A percentile compares a stretch with the other conserved stretches of the same genome.
Conservation (phyloP, 2,797 vertebrate genomes). For the Geotrypetes seraphini region DNA sequence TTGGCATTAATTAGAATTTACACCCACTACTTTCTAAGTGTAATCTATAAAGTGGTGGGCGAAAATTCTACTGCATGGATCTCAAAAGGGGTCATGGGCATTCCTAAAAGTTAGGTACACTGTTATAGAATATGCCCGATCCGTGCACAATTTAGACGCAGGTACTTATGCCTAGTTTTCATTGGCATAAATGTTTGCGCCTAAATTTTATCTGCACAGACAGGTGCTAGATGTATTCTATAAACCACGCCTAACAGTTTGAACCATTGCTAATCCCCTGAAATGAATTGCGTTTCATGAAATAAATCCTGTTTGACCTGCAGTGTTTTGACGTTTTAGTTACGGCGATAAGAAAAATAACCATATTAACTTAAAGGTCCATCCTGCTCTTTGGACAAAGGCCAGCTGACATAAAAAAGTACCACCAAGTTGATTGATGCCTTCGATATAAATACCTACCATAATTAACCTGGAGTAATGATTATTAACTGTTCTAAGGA, state of each 20-base stretch:
- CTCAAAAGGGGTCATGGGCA: too few species aligned
- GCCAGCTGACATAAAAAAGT: constrained; percentile 11
- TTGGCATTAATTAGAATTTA: too few species aligned
- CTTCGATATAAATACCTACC: constrained; percentile 4
- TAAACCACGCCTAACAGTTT: neutral
- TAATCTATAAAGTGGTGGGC: too few species aligned
- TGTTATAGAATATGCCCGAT: too few species aligned
- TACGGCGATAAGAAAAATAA: constrained; percentile 4
- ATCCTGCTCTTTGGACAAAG: neutral
- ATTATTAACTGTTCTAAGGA: constrained; percentile 9
- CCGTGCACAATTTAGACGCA: too few species aligned
- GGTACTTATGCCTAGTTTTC: too few species aligned
- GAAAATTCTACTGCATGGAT: too few species aligned
- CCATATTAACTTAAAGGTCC: constrained; percentile 9
- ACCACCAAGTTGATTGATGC: constrained; percentile 19
- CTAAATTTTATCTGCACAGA: too few species aligned
- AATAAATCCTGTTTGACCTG: neutral
- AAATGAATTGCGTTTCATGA: neutral
- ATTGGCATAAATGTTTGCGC: too few species aligned
- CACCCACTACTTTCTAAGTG: too few species aligned
- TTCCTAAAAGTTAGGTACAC: too few species aligned
- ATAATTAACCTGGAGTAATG: constrained; percentile 24
- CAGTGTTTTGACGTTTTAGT: neutral
- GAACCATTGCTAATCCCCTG: constrained; percentile 5
- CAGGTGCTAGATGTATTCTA: too few species aligned